Percentiles rank a stretch among this genome's conserved stretches.
These are phyloP conservation scores for Semicossyphus pulcher DNA, from an alignment of 2,113 vertebrate species.

Conservation along the genomic window DNA sequence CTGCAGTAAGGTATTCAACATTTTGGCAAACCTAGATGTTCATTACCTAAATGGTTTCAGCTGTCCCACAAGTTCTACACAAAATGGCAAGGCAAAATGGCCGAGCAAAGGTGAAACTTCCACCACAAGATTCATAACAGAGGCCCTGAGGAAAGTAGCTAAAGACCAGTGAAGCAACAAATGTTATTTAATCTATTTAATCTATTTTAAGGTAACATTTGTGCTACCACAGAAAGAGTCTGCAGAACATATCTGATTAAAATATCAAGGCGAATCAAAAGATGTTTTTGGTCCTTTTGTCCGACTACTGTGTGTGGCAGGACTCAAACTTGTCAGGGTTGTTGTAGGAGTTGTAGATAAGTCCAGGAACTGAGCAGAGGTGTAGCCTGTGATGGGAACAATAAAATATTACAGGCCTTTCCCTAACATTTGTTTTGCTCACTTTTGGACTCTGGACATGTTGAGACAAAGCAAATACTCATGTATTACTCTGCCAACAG, in stretches of 20 bases:
- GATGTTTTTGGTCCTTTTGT: not conserved
- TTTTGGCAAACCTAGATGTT: not conserved
- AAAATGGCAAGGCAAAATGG: too few species aligned
- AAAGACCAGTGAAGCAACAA: too few species aligned
- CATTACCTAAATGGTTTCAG: conserved; percentile 1
- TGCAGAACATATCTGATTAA: not conserved
- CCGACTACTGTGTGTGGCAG: not conserved
- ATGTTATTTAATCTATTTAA: too few species aligned
- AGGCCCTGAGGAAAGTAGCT: too few species aligned
- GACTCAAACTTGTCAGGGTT: not conserved
- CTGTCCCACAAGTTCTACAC: not conserved
- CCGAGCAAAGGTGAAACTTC: too few species aligned
- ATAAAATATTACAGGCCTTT: conserved; percentile 9
- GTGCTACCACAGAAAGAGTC: too few species aligned
- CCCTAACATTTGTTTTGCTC: conserved; percentile 18
- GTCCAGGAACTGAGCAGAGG: not conserved
- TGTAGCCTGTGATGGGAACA: not conserved
- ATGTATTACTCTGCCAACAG: conserved; percentile 11
- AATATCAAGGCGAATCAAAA: not conserved
- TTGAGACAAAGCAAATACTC: conserved; percentile 10
- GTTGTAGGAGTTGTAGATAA: not conserved
- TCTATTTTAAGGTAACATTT: too few species aligned
- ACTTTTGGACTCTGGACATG: too few species aligned
- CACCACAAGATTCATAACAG: too few species aligned
- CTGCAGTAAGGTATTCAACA: conserved; percentile 30